Conservation (phyloP, 2,888 invertebrate species). For the Xestobium rufovillosum region DNA sequence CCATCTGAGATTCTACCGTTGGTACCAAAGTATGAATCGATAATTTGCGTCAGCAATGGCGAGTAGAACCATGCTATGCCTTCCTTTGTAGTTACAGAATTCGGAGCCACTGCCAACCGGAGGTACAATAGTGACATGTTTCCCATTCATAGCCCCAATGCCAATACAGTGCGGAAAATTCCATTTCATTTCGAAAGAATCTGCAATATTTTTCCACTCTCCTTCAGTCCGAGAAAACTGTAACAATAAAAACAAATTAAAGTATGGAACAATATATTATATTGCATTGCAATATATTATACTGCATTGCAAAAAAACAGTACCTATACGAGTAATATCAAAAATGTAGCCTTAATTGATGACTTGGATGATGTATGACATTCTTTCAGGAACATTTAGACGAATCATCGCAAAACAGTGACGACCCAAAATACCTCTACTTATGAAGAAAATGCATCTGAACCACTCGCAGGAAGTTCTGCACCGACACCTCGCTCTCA, state of each 20-base stretch:
- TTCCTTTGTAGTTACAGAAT: constrained; percentile 25
- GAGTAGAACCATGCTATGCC: constrained; percentile 23
- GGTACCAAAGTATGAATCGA: constrained; percentile 21
- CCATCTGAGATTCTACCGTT: constrained; percentile 23
- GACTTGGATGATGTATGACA: too few relatives aligned
- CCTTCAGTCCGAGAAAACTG: constrained; percentile 1
- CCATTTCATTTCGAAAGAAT: constrained; percentile 12
- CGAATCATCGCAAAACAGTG: constrained; percentile 2
- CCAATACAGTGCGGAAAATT: constrained; percentile 25
- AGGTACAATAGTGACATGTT: constrained; percentile 22
- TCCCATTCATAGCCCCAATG: constrained; percentile 20
- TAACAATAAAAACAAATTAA: constrained; percentile 5
- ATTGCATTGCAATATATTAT: too few relatives aligned
- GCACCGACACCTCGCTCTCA: neutral
- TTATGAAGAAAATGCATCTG: too few relatives aligned
- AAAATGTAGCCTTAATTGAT: too few relatives aligned
- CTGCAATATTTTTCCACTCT: constrained; percentile 4
- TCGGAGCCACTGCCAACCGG: constrained; percentile 20
- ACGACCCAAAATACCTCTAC: neutral
- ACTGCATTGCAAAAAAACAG: too few relatives aligned
- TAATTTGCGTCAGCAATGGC: constrained; percentile 16
- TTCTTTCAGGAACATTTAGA: too few relatives aligned
- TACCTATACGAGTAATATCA: too few relatives aligned
- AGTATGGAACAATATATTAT: too few relatives aligned
- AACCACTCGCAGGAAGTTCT: neutral